Evolutionary conservation across 1,140 invertebrate species (phyloP).

Genomic region (Pogonognathellus flavescens): DNA sequence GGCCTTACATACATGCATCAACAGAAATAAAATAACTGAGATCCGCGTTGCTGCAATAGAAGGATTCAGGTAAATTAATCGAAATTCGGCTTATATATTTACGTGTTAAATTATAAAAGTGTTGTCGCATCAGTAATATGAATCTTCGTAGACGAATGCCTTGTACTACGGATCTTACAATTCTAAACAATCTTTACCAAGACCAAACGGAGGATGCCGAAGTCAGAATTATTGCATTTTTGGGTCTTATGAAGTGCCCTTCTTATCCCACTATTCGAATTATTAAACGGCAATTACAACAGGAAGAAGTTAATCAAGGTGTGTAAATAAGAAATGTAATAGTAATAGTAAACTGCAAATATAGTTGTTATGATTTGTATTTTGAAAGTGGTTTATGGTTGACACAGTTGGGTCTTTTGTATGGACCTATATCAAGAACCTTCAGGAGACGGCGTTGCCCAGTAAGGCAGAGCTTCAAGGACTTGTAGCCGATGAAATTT

Average conservation of each 20-base stretch:
- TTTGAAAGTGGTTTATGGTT: constrained; percentile 40
- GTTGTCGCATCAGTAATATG: not conserved
- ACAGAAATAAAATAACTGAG: constrained; percentile 74
- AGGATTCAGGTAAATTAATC: constrained; percentile 75
- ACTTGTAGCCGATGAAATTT: constrained; percentile 80
- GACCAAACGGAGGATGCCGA: constrained; percentile 83
- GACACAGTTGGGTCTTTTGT: constrained; percentile 90
- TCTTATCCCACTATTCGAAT: constrained; percentile 80
- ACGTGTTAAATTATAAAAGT: not conserved
- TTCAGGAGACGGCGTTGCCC: constrained; percentile 86
- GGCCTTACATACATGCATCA: constrained; percentile 76
- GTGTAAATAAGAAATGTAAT: no score
- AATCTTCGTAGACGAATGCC: constrained; percentile 67
- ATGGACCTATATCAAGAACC: constrained; percentile 90
- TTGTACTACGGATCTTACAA: constrained; percentile 62
- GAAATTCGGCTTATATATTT: not conserved
- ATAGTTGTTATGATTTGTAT: constrained; percentile 17
- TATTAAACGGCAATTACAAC: constrained; percentile 79
- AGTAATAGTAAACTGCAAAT: no score
- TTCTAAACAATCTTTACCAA: constrained; percentile 79
- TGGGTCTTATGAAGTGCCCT: constrained; percentile 91
- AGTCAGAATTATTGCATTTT: constrained; percentile 87
- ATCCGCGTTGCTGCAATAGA: constrained; percentile 80
- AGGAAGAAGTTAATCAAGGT: constrained; percentile 92
- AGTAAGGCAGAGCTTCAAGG: constrained; percentile 85